phyloP scores from a whole-genome alignment of 2,797 vertebrate species.

The Chelmon rostratus region DNA sequence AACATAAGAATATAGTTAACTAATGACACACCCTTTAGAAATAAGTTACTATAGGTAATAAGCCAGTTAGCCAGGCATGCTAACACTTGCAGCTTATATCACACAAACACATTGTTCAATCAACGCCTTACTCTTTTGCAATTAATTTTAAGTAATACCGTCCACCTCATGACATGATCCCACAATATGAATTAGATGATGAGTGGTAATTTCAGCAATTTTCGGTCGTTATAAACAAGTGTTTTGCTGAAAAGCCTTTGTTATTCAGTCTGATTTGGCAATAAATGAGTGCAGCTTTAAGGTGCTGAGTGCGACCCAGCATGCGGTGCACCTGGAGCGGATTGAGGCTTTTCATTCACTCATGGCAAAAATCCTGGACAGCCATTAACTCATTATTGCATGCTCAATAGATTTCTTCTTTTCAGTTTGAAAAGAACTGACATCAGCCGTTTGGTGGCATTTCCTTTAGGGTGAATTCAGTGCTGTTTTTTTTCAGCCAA shows the following conservation, averaged over 20 bases:
- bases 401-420: conserved; percentile 22
- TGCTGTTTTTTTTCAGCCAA: conserved; percentile 48
- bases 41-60: no score
- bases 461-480: conserved; percentile 36
- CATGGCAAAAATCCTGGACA: conserved; percentile 19
- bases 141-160: no score
- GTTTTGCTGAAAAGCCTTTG: not conserved
- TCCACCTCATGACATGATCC: no score
- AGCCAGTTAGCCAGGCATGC: no score
- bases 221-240: conserved; percentile 10
- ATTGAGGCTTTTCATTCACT: conserved; percentile 41
- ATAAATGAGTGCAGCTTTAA: not conserved
- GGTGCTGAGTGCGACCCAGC: not conserved
- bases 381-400: conserved; percentile 33
- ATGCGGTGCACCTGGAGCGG: conserved; percentile 13
- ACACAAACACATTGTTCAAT: no score
- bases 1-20: no score
- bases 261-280: not conserved
- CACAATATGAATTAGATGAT: not conserved
- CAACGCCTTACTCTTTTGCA: no score
- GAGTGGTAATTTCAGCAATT: conserved; percentile 8
- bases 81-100: no score
- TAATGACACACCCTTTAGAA: no score
- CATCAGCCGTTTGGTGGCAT: conserved; percentile 28
- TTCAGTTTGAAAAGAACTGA: conserved; percentile 39